Conservation (phyloP, 2,113 vertebrate species). For the Thinocorus orbignyianus region DNA sequence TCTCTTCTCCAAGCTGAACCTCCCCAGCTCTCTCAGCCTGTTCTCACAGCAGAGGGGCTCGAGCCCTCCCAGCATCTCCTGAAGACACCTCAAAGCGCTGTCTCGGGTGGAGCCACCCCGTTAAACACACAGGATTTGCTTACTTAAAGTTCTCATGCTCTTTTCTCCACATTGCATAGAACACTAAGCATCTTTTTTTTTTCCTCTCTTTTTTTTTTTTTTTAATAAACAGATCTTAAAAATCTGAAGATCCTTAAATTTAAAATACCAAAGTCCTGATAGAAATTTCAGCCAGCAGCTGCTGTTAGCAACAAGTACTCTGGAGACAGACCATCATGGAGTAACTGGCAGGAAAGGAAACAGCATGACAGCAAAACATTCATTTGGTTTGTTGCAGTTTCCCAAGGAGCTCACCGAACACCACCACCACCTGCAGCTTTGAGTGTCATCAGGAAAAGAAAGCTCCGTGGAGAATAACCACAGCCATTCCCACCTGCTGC, state of each 20-base stretch:
- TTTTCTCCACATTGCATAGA: background rate
- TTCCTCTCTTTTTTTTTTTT: background rate
- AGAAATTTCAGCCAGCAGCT: constrained; percentile 70
- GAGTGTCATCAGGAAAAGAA: background rate
- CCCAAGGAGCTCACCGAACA: background rate
- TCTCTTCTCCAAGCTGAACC: no score
- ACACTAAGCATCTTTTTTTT: background rate
- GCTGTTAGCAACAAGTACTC: constrained; percentile 39
- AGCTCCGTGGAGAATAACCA: background rate
- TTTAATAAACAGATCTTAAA: constrained; percentile 20
- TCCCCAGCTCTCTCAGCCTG: no score
- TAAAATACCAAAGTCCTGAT: constrained; percentile 62
- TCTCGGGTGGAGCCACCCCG: background rate
- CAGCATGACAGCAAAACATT: constrained; percentile 19
- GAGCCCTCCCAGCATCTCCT: background rate
- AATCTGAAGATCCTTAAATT: constrained; percentile 48
- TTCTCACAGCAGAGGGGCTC: no score
- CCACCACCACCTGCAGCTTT: constrained; percentile 26
- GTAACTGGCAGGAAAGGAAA: background rate
- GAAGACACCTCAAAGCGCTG: background rate
- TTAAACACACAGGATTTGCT: background rate
- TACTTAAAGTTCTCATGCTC: background rate
- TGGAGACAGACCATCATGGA: constrained; percentile 28
- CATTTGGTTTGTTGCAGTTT: background rate
- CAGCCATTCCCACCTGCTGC: background rate